Evolutionary conservation across 2,888 invertebrate species (phyloP), one percentile per base, ranked within the genome.

Genomic region (Chrysolina haemoptera): DNA sequence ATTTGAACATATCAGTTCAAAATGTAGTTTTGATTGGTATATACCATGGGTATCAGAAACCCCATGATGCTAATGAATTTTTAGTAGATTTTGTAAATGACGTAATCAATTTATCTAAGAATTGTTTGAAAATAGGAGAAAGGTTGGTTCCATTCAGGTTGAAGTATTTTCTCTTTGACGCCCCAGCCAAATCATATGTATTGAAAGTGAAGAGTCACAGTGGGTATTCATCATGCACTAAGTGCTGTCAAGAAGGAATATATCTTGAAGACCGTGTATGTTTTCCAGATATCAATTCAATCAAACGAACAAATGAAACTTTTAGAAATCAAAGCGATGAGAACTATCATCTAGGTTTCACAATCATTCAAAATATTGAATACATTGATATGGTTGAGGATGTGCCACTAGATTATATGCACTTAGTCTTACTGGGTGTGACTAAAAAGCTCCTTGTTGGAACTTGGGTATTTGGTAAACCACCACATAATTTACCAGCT

Each of bases 351-450:
- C 20, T 68, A 43, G 59, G 20, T 68, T 35, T 18, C 20, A 68
- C 55, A 67, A 67, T 67, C 10, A 67, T 53, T 35, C 40, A 68
- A 59, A 68, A 59, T 68, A 68, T 68, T 55, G 22, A 59, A 20
- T 43, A 67, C 14, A 18, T 59, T 27, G 59, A 68, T 68, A 68
- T 59, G 9, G 67, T 55, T 16, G 40, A 55, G 59, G 68, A 59
- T 68, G 68, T 68, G 59, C 68, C 68, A 40, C 14, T 65, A 65
- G 65, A 65, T 65, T 65, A 65, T 65, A 65, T 65, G 65, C 65
- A 65, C 27, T 48, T 48, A 48, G 46, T 65, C 20, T 65, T 46
- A 22, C 65, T 65, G 46, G 64, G 65, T 48, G 65, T 65, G 12
- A 68, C 59, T 59, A 22, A 68, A 43, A 68, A 68, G 53, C 43